A percentile compares a stretch with the other conserved stretches of the same genome.
phyloP scores from a whole-genome alignment of 2,113 vertebrate species.

The Dermatemys mawii region DNA sequence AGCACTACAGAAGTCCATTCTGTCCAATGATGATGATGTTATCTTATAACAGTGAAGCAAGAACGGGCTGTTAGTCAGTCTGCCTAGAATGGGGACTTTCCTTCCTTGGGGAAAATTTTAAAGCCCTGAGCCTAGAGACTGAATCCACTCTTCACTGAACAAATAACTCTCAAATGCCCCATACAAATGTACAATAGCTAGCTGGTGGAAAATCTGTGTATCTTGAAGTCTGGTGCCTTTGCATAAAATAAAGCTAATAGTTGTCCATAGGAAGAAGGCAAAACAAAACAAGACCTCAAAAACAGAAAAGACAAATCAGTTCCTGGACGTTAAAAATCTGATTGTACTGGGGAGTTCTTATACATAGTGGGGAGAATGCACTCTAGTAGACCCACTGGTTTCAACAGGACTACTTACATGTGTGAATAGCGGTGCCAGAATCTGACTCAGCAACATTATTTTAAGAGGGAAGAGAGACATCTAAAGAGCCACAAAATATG shows the following conservation, averaged over 20 bases:
- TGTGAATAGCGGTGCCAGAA: neutral
- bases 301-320: neutral
- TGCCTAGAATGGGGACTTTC: neutral
- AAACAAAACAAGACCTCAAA: neutral
- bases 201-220: neutral
- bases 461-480: neutral
- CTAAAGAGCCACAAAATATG: neutral
- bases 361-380: neutral
- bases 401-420: neutral
- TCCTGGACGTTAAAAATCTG: neutral
- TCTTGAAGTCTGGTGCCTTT: neutral
- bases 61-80: neutral
- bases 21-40: rapidly evolving
- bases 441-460: neutral
- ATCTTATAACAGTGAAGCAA: neutral
- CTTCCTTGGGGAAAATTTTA: neutral
- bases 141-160: no score
- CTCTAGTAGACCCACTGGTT: neutral
- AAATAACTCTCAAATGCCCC: neutral
- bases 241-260: neutral
- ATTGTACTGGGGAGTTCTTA: neutral
- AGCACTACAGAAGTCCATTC: neutral
- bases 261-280: neutral
- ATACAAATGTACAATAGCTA: neutral
- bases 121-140: neutral